A percentile compares a stretch with the other conserved stretches of the same genome.
Evolutionary conservation across 2,797 vertebrate species (phyloP).

Genomic region (Mormyrops attenuatus): DNA sequence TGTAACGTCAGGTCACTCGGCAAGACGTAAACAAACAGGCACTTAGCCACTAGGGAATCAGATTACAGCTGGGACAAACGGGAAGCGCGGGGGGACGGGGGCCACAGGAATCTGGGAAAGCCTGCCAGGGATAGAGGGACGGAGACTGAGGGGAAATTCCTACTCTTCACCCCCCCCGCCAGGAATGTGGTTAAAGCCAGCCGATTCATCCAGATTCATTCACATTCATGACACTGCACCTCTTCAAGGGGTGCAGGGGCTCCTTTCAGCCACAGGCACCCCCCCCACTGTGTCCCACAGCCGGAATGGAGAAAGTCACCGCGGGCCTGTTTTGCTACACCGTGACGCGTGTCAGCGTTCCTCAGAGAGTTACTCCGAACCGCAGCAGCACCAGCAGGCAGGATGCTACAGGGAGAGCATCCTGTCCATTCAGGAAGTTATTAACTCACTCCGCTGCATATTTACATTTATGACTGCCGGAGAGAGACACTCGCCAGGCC

Average conservation of each 20-base stretch:
- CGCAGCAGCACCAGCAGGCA: background rate
- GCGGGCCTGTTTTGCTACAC: background rate
- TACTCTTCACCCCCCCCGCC: background rate
- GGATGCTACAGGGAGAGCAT: background rate
- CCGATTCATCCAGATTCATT: background rate
- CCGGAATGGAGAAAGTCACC: background rate
- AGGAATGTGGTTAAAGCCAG: background rate
- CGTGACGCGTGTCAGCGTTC: background rate
- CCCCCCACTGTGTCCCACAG: background rate
- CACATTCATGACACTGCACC: slow-evolving; percentile 1
- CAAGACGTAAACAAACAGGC: slow-evolving; percentile 8
- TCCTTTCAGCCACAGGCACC: background rate
- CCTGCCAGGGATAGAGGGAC: background rate
- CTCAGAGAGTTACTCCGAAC: background rate
- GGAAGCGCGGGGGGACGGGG: background rate
- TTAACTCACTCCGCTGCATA: background rate
- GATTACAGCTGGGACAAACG: background rate
- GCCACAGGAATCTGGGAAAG: background rate
- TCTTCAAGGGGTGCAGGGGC: background rate
- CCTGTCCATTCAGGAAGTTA: background rate
- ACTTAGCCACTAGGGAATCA: background rate
- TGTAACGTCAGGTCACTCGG: background rate
- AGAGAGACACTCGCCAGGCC: background rate
- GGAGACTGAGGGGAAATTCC: background rate
- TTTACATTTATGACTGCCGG: slow-evolving; percentile 4